Conservation (phyloP, 2,113 vertebrate species). For the Triplophysa dalaica region DNA sequence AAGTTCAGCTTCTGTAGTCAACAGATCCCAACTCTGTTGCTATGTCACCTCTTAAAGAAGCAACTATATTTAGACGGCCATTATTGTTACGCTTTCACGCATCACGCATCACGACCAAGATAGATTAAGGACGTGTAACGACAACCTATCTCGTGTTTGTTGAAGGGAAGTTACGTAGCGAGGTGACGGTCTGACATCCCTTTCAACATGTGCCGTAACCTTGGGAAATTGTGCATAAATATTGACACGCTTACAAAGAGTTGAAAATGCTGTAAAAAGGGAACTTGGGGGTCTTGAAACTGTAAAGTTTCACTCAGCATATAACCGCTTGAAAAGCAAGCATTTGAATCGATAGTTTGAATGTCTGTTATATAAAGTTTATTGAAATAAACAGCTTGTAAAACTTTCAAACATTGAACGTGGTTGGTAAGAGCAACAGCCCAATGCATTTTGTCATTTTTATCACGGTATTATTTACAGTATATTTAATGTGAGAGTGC, state of each 20-base stretch:
- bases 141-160: slow-evolving; percentile 39
- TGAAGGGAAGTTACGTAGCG: background rate
- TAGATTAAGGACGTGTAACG: slow-evolving; percentile 33
- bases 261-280: background rate
- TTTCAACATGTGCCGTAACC: slow-evolving; percentile 23
- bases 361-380: background rate
- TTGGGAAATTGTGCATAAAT: background rate
- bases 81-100: slow-evolving; percentile 53
- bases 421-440: background rate
- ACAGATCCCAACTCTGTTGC: slow-evolving; percentile 54
- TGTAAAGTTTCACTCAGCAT: background rate
- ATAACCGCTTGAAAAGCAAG: background rate
- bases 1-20: slow-evolving; percentile 51
- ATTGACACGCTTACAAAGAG: background rate
- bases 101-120: slow-evolving; percentile 46
- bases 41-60: slow-evolving; percentile 56
- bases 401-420: background rate
- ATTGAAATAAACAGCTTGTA: background rate
- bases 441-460: too few species aligned
- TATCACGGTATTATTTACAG: background rate
- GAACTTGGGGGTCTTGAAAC: background rate
- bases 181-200: slow-evolving; percentile 18
- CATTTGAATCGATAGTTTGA: background rate
- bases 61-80: slow-evolving; percentile 58
- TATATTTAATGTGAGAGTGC: background rate